phyloP scores from a whole-genome alignment of 2,797 vertebrate genomes.

The Cichlasoma orientale region DNA sequence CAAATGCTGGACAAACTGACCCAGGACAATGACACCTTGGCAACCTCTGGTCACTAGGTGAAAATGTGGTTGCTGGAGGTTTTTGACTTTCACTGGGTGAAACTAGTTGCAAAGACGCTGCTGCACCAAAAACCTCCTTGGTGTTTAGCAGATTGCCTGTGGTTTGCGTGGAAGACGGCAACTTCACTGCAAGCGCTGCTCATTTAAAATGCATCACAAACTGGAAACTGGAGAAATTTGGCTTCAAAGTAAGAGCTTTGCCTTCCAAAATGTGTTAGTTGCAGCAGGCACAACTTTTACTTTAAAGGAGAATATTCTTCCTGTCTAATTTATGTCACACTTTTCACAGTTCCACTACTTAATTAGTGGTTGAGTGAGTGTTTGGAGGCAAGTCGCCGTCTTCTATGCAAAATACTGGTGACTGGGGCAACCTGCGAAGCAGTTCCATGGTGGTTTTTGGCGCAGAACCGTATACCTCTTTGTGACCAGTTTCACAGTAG shows the following conservation, averaged over 20 bases:
- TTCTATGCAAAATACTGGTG: no score
- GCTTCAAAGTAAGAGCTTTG: neutral
- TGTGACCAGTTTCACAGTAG: no score
- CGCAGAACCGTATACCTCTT: no score
- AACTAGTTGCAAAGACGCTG: neutral
- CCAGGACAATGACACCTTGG: no score
- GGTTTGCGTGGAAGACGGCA: no score
- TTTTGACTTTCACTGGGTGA: neutral
- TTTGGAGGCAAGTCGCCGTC: neutral
- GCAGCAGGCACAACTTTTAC: no score
- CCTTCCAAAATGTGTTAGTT: no score
- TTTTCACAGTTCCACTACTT: neutral
- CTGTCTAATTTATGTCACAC: accelerated
- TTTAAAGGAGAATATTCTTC: neutral
- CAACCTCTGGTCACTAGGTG: neutral
- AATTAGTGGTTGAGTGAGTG: neutral
- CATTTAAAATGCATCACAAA: neutral
- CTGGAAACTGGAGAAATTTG: accelerated
- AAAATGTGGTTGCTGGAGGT: neutral
- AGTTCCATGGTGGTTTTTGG: no score
- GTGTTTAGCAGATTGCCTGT: neutral
- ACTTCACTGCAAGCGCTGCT: no score
- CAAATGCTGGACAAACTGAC: no score
- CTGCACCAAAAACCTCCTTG: neutral
- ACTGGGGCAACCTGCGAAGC: no score